A percentile compares a stretch with the other conserved stretches of the same genome.
These are phyloP conservation scores for Henricia sp. DNA, from an alignment of 53 echinoderm and acorn worm species.

Conservation along the genomic window DNA sequence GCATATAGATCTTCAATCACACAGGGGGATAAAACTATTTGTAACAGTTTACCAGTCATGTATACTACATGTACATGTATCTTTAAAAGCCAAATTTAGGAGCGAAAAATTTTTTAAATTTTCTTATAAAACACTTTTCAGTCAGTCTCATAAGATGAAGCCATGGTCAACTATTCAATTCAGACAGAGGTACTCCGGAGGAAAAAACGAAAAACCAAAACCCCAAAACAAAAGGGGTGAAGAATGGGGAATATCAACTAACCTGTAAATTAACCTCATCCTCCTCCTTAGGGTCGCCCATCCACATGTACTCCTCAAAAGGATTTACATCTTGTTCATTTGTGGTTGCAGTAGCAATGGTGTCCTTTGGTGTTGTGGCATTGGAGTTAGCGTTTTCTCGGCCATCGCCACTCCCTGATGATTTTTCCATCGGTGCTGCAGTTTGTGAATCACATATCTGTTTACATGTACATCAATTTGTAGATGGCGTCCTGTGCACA, in stretches of 20 bases:
- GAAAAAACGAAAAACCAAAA: not conserved
- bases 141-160: too few relatives aligned
- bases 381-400: not conserved
- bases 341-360: not conserved
- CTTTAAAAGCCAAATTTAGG: too few relatives aligned
- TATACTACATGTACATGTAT: too few relatives aligned
- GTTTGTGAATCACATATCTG: too few relatives aligned
- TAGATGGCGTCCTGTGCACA: too few relatives aligned
- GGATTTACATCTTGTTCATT: constrained; percentile 69
- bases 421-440: constrained; percentile 7
- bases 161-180: not conserved
- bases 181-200: not conserved
- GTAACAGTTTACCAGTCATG: too few relatives aligned
- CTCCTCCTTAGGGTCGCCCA: constrained; percentile 75
- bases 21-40: too few relatives aligned
- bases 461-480: too few relatives aligned
- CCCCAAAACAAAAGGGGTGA: not conserved
- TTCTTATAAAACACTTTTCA: too few relatives aligned
- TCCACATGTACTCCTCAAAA: constrained; percentile 87
- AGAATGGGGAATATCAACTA: not conserved
- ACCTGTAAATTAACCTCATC: constrained; percentile 78
- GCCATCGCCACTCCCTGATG: not conserved
- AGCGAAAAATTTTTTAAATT: too few relatives aligned
- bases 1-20: too few relatives aligned
- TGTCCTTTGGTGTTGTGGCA: constrained; percentile 1